Conservation (phyloP, 1,140 invertebrate species). For the Akabosia matsudoensis region DNA sequence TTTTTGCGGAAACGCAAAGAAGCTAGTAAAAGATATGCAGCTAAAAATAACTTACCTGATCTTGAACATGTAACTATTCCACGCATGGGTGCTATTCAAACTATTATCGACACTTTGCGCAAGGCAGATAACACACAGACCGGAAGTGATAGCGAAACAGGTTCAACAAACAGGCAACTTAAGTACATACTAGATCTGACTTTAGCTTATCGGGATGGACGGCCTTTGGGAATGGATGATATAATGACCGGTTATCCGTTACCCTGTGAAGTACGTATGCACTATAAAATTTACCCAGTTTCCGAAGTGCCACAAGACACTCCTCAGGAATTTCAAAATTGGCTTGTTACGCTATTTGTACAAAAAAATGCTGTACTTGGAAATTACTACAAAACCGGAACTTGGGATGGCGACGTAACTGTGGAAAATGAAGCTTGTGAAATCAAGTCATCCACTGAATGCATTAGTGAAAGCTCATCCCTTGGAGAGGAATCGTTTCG, state of each 20-base stretch:
- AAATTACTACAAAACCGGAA: constrained; percentile 74
- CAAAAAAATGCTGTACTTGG: constrained; percentile 78
- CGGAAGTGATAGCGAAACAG: neutral
- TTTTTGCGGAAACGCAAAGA: constrained; percentile 84
- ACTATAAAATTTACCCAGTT: constrained; percentile 73
- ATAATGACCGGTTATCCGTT: constrained; percentile 69
- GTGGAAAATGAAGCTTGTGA: no score
- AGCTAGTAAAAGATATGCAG: constrained; percentile 80
- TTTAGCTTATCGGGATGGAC: constrained; percentile 81
- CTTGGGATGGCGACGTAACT: neutral
- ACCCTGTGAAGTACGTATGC: constrained; percentile 71
- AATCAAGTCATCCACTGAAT: no score
- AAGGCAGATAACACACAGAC: no score
- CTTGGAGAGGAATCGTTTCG: no score
- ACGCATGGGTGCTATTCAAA: constrained; percentile 81
- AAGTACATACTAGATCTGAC: constrained; percentile 88
- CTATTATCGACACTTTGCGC: constrained; percentile 72
- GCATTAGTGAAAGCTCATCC: no score
- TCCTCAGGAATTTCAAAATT: constrained; percentile 68
- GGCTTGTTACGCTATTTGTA: constrained; percentile 74
- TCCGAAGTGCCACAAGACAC: constrained; percentile 66
- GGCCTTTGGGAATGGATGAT: constrained; percentile 70
- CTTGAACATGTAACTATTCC: constrained; percentile 82
- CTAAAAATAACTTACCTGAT: constrained; percentile 78
- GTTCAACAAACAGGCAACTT: constrained; percentile 43